These are phyloP conservation scores for Marronus borbonicus DNA, from an alignment of 2,888 invertebrate genomes.

Conservation along the genomic window DNA sequence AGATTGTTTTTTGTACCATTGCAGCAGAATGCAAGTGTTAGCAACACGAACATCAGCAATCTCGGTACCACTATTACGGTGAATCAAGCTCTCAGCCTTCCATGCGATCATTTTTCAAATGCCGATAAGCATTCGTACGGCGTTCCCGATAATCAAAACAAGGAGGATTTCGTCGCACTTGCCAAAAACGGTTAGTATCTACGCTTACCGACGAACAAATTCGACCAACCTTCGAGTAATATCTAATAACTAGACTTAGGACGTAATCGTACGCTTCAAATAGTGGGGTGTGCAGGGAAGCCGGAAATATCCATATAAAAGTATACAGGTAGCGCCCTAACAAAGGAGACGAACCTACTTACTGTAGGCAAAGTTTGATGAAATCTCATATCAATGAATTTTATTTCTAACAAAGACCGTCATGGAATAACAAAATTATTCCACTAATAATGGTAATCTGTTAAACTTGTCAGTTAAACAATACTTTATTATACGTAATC, in stretches of 20 bases:
- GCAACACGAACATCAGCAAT: conserved; percentile 49
- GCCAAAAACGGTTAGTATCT: conserved; percentile 77
- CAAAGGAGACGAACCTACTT: too few relatives aligned
- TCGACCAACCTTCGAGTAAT: background rate
- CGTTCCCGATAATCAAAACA: conserved; percentile 58
- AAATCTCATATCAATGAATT: too few relatives aligned
- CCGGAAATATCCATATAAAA: too few relatives aligned
- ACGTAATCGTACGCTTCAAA: too few relatives aligned
- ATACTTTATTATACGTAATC: too few relatives aligned
- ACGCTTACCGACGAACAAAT: conserved; percentile 2
- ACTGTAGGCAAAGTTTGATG: too few relatives aligned
- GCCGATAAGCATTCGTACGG: conserved; percentile 59
- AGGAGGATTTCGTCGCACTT: conserved; percentile 78
- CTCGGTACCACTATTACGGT: conserved; percentile 3
- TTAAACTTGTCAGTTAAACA: too few relatives aligned
- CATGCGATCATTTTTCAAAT: conserved; percentile 52
- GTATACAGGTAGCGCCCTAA: too few relatives aligned
- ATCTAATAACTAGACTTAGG: background rate
- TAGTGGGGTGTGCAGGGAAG: too few relatives aligned
- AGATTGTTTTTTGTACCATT: conserved; percentile 1
- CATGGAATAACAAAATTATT: too few relatives aligned
- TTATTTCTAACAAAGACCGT: too few relatives aligned
- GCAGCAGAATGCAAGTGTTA: conserved; percentile 51
- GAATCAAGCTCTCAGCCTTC: conserved; percentile 56
- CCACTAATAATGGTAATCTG: too few relatives aligned